Percentiles rank a stretch among this genome's conserved stretches.
These are phyloP conservation scores for Cheilosia variabilis DNA, from an alignment of 2,888 invertebrate genomes.

Conservation along the genomic window DNA sequence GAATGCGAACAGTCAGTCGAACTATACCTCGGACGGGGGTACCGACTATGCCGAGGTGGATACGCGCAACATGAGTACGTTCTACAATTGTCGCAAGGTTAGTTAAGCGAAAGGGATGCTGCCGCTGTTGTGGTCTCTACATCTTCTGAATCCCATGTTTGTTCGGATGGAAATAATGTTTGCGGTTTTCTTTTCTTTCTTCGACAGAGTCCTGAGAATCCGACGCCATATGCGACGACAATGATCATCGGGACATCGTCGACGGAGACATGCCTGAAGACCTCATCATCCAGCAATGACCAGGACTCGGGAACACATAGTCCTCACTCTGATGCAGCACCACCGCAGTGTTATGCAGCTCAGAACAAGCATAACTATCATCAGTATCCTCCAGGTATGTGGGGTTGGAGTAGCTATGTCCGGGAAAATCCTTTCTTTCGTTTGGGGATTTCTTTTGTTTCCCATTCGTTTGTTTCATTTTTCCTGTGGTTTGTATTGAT, in stretches of 20 bases:
- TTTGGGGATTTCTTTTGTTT: conserved; percentile 11
- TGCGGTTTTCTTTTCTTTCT: conserved; percentile 27
- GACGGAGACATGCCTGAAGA: conserved; percentile 83
- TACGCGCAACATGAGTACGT: conserved; percentile 88
- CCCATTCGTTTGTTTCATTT: not conserved
- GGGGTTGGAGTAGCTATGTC: not conserved
- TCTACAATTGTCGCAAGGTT: conserved; percentile 88
- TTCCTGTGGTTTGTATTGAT: conserved; percentile 8
- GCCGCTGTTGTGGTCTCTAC: not conserved
- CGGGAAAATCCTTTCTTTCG: conserved; percentile 28
- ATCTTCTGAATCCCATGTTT: conserved; percentile 34
- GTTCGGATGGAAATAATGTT: conserved; percentile 17
- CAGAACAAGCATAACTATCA: conserved; percentile 81
- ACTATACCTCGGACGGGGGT: conserved; percentile 83
- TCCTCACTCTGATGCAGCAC: conserved; percentile 82
- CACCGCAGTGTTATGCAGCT: conserved; percentile 78
- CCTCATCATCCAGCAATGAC: conserved; percentile 82
- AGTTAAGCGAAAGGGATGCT: conserved; percentile 70
- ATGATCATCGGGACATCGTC: conserved; percentile 86
- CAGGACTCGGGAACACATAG: conserved; percentile 84
- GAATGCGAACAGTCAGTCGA: conserved; percentile 84
- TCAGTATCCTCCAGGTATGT: conserved; percentile 82
- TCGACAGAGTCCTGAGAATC: conserved; percentile 85
- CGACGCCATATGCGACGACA: conserved; percentile 90
- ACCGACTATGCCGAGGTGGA: conserved; percentile 89